Percentiles rank a stretch among this genome's conserved stretches.
These are phyloP conservation scores for Eurosta solidaginis DNA, from an alignment of 1,140 invertebrate species.

Conservation along the genomic window DNA sequence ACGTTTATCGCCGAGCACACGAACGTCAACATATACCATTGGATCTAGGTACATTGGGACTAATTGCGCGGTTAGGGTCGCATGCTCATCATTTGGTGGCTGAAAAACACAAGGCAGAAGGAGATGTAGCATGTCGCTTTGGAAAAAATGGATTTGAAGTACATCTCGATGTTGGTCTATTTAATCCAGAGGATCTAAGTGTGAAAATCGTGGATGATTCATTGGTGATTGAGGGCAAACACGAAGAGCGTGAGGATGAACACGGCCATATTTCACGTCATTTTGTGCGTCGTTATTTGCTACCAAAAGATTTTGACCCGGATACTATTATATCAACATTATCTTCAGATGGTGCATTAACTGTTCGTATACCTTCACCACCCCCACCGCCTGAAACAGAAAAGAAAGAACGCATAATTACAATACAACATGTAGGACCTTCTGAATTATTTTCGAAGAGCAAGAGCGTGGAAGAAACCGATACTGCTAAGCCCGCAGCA, in stretches of 20 bases:
- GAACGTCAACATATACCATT: conserved; percentile 47
- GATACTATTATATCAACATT: conserved; percentile 66
- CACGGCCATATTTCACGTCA: conserved; percentile 69
- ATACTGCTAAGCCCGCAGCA: not conserved
- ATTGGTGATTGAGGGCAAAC: conserved; percentile 71
- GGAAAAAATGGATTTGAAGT: conserved; percentile 54
- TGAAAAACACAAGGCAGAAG: conserved; percentile 38
- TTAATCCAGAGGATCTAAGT: conserved; percentile 74
- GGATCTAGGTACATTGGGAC: conserved; percentile 49
- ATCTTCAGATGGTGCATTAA: conserved; percentile 71
- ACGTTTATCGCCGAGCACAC: conserved; percentile 46
- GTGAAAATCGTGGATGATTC: conserved; percentile 74
- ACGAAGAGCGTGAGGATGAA: conserved; percentile 70
- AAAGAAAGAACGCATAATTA: conserved; percentile 57
- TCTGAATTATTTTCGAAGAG: conserved; percentile 47
- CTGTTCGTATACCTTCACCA: conserved; percentile 58
- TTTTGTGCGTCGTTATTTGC: conserved; percentile 68
- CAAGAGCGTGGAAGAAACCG: conserved; percentile 25
- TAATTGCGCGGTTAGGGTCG: conserved; percentile 50
- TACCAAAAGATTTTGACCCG: conserved; percentile 68
- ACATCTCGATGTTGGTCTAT: conserved; percentile 71
- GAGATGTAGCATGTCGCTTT: conserved; percentile 43
- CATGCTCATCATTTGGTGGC: conserved; percentile 51
- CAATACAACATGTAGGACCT: conserved; percentile 59
- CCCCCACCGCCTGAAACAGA: conserved; percentile 59